Conservation (phyloP, 2,113 vertebrate genomes). For the Corvus moneduloides region DNA sequence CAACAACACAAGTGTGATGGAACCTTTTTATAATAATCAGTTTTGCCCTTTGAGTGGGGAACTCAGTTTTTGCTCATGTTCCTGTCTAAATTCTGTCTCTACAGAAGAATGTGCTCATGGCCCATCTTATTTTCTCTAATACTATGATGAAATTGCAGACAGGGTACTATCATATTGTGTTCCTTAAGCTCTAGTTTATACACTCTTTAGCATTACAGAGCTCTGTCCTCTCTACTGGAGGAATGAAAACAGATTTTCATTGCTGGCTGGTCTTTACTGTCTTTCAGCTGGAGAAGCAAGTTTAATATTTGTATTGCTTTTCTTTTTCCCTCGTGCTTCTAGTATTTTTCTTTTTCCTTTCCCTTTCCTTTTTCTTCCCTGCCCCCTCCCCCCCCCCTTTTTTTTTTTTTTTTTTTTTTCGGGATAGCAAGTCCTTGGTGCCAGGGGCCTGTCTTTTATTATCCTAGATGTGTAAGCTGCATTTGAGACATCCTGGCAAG, state of each 20-base stretch:
- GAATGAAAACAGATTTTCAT: not conserved
- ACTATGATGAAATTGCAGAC: not conserved
- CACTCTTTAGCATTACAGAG: not conserved
- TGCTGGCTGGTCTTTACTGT: not conserved
- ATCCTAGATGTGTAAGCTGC: not conserved
- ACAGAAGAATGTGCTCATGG: not conserved
- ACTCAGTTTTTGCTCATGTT: not conserved
- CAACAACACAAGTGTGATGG: not conserved
- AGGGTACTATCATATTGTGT: not conserved
- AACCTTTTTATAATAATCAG: not conserved
- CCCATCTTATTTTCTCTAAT: not conserved
- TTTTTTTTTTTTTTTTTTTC: too few relatives aligned
- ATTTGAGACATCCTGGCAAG: not conserved
- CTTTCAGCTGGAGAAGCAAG: not conserved
- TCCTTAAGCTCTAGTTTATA: not conserved
- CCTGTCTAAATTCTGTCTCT: not conserved
- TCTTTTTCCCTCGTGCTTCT: not conserved
- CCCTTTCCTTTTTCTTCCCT: too few relatives aligned
- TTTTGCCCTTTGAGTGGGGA: not conserved
- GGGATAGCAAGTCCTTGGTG: not conserved
- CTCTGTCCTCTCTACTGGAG: not conserved
- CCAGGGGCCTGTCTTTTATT: not conserved
- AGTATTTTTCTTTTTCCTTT: not conserved
- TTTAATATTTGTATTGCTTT: not conserved
- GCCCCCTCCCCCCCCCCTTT: too few relatives aligned